Evolutionary conservation across 2,113 vertebrate genomes (phyloP).

Genomic region (Ochotona curzoniae): DNA sequence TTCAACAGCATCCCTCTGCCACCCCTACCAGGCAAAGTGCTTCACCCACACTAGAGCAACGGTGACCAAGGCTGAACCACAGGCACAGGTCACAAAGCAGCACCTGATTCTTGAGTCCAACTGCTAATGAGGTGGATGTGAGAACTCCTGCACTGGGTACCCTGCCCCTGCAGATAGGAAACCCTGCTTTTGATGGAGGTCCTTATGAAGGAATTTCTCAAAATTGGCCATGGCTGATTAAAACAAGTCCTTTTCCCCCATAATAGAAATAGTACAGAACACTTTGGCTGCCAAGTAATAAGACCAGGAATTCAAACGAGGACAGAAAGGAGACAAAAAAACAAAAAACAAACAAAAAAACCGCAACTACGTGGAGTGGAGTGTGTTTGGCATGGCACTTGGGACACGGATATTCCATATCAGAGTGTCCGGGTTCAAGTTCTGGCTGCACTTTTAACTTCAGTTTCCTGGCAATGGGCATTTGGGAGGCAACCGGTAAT

Average conservation of each 20-base stretch:
- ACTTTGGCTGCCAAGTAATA: background rate
- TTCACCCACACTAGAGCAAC: background rate
- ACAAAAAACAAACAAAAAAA: constrained; percentile 24
- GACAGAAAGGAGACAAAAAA: constrained; percentile 37
- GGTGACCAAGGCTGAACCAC: background rate
- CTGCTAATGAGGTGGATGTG: background rate
- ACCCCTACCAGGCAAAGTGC: too few relatives aligned
- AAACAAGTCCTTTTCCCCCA: background rate
- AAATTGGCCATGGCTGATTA: background rate
- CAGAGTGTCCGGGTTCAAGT: too few relatives aligned
- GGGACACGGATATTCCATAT: too few relatives aligned
- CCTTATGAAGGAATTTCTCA: background rate
- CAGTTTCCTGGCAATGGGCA: too few relatives aligned
- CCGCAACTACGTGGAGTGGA: background rate
- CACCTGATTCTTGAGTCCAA: background rate
- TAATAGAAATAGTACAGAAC: background rate
- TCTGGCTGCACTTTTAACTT: too few relatives aligned
- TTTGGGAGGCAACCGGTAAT: too few relatives aligned
- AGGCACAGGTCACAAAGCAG: background rate
- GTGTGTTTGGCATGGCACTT: too few relatives aligned
- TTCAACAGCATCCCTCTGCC: too few relatives aligned
- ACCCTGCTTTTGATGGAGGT: background rate
- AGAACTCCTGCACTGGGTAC: background rate
- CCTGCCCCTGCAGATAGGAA: background rate
- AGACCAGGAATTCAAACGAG: constrained; percentile 39